These are phyloP conservation scores for Halesus radiatus DNA, from an alignment of 1,140 invertebrate species.

Conservation along the genomic window DNA sequence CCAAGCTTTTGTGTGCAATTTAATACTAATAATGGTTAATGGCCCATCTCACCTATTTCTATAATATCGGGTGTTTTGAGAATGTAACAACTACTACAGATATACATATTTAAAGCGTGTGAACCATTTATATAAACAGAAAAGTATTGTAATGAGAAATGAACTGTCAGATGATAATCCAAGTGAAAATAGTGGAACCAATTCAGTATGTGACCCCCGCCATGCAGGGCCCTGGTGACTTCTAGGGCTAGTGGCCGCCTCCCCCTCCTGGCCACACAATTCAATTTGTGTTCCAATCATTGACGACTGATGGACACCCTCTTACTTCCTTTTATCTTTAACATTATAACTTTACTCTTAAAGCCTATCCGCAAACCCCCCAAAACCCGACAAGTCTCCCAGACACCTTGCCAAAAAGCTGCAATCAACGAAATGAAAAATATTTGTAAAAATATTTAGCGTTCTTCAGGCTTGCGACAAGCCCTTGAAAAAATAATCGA, in stretches of 20 bases:
- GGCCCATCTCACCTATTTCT: too few species aligned
- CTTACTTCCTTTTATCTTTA: slow-evolving; percentile 58
- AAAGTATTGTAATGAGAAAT: too few species aligned
- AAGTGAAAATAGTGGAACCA: background rate
- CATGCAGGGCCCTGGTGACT: background rate
- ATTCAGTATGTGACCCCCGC: slow-evolving; percentile 15
- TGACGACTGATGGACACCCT: slow-evolving; percentile 65
- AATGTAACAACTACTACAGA: too few species aligned
- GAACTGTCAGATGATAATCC: background rate
- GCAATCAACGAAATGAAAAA: too few species aligned
- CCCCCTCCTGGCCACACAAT: slow-evolving; percentile 58
- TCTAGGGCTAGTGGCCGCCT: background rate
- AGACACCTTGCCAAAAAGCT: background rate
- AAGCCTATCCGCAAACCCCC: slow-evolving; percentile 25
- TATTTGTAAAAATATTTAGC: too few species aligned
- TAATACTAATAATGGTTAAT: too few species aligned
- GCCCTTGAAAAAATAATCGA: too few species aligned
- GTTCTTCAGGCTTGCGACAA: too few species aligned
- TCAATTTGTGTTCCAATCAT: slow-evolving; percentile 69
- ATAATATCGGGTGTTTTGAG: too few species aligned
- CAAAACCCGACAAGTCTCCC: background rate
- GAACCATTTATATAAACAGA: too few species aligned
- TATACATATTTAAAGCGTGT: too few species aligned
- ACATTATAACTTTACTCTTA: slow-evolving; percentile 57
- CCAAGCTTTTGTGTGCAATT: too few species aligned